A percentile compares a stretch with the other conserved stretches of the same genome.
These are phyloP conservation scores for Neogale vison DNA, from an alignment of 2,113 vertebrate genomes.

Conservation along the genomic window DNA sequence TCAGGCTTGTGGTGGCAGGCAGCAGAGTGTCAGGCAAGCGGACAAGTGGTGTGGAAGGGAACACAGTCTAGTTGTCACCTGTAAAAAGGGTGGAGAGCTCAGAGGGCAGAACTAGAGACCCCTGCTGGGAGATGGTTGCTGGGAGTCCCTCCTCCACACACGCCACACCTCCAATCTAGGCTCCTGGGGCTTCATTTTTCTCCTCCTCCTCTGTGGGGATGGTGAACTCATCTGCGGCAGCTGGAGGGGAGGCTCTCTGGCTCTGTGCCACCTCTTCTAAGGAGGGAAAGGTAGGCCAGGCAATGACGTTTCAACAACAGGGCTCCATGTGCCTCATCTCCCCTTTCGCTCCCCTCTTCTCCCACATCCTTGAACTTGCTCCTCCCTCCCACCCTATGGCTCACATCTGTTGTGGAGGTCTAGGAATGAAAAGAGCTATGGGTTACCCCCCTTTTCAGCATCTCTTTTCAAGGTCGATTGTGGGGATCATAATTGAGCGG, in stretches of 20 bases:
- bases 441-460: neutral
- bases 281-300: neutral
- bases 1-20: neutral
- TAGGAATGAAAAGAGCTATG: neutral
- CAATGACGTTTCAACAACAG: neutral
- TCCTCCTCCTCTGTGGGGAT: neutral
- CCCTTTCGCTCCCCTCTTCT: neutral
- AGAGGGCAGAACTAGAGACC: neutral
- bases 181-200: neutral
- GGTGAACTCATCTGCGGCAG: slow-evolving; percentile 22
- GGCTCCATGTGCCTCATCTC: neutral
- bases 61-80: neutral
- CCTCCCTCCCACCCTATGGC: neutral
- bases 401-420: neutral
- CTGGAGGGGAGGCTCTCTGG: slow-evolving; percentile 14
- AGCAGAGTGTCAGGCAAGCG: neutral
- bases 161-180: neutral
- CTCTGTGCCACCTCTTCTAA: neutral
- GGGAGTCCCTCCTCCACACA: too few relatives aligned
- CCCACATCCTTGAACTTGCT: neutral
- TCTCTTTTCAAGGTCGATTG: slow-evolving; percentile 57
- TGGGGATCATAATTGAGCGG: slow-evolving; percentile 69
- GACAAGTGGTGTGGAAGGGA: neutral
- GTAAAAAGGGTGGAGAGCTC: neutral
- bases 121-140: neutral